Evolutionary conservation across 64 coral and sea anemone species (phyloP).

Genomic region (Montipora sp.): DNA sequence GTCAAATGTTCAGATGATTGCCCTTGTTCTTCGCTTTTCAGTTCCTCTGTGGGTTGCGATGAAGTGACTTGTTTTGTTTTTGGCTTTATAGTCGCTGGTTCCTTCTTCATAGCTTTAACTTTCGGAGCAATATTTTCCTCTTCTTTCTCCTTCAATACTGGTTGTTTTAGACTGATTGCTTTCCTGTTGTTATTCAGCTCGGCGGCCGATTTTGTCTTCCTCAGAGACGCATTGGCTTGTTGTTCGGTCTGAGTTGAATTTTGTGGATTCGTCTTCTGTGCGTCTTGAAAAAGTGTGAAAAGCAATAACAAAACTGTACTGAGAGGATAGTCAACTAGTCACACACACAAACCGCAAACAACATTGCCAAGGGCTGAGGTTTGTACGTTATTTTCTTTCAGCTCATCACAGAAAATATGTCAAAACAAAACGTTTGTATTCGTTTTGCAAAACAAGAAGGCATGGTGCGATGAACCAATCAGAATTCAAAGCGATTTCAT

Average conservation of each 20-base stretch:
- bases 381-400: no score
- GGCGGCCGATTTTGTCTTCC: constrained; percentile 12
- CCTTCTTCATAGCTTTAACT: background rate
- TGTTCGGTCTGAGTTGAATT: background rate
- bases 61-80: background rate
- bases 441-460: no score
- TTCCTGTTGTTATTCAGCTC: background rate
- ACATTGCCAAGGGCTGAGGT: no score
- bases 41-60: background rate
- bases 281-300: background rate
- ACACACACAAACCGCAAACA: no score
- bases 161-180: background rate
- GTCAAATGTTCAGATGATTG: background rate
- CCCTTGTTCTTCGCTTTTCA: background rate
- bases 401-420: no score
- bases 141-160: background rate
- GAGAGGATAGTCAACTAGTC: no score
- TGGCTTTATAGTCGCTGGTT: background rate
- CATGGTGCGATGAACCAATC: no score
- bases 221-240: background rate
- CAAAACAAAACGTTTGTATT: no score
- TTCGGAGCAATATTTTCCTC: background rate
- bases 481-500: no score
- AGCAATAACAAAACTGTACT: background rate
- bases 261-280: background rate